phyloP scores from a whole-genome alignment of 2,888 invertebrate genomes.

The Phortica okadai region DNA sequence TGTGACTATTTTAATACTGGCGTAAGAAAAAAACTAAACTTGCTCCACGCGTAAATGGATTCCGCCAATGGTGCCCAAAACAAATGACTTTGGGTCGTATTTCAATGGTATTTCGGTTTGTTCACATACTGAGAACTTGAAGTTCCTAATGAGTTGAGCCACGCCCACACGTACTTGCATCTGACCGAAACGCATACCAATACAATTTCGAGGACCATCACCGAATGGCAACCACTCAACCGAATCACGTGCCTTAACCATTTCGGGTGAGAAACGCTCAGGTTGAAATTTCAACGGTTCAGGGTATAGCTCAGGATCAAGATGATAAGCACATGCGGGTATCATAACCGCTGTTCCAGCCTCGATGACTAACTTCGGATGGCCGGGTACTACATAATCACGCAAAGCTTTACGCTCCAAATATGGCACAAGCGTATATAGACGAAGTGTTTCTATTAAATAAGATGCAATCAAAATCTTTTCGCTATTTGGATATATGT shows the following conservation, averaged over 20 bases:
- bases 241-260: slow-evolving; percentile 77
- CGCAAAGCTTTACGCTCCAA: slow-evolving; percentile 77
- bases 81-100: slow-evolving; percentile 49
- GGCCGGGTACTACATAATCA: slow-evolving; percentile 78
- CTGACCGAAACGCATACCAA: slow-evolving; percentile 72
- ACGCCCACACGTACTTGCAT: slow-evolving; percentile 69
- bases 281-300: slow-evolving; percentile 81
- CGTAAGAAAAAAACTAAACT: too few relatives aligned
- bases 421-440: slow-evolving; percentile 78
- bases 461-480: neutral
- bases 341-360: slow-evolving; percentile 66
- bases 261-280: slow-evolving; percentile 79
- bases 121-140: slow-evolving; percentile 58
- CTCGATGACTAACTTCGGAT: slow-evolving; percentile 77
- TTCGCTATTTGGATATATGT: too few relatives aligned
- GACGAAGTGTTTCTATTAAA: slow-evolving; percentile 76
- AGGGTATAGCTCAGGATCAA: slow-evolving; percentile 77
- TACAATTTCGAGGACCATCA: slow-evolving; percentile 72
- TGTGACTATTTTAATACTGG: too few relatives aligned
- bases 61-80: slow-evolving; percentile 53
- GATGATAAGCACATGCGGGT: slow-evolving; percentile 78
- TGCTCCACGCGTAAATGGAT: slow-evolving; percentile 49
- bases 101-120: slow-evolving; percentile 61
- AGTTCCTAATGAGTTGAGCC: slow-evolving; percentile 63
- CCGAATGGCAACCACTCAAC: slow-evolving; percentile 73